Evolutionary conservation across 2,888 invertebrate genomes (phyloP), one percentile per base, ranked within the genome.

Genomic region (Polydrusus tereticollis): DNA sequence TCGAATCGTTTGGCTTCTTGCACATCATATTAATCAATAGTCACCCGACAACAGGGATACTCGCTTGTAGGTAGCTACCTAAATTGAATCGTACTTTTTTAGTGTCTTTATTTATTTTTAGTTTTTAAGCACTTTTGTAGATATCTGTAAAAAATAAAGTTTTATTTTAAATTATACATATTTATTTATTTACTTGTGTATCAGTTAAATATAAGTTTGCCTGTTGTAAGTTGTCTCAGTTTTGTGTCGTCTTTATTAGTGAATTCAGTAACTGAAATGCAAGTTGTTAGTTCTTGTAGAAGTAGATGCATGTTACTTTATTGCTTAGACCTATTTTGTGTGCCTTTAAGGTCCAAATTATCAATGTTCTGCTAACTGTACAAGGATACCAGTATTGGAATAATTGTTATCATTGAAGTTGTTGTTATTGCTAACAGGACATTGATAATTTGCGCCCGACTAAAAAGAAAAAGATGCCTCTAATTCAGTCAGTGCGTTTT

Each of bases 91-190:
- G n/a, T n/a, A n/a, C n/a, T n/a, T n/a, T n/a, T n/a, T n/a, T 21
- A 58, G 12, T 21, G 20, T 7, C 5, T 38, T 12, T 58, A 38
- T 38, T 58, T 58, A 58, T 58, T 58, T 59, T 16, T 59, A 59
- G 59, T 26, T 43, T 41, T 59, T 26, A 59, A 29, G 29, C 8
- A 26, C 3, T 41, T 59, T 41, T 59, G 59, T 59, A 59, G 59
- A 59, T 26, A 59, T 26, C 43, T 43, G 12, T 41, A 12, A 16
- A 23, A 23, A 59, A 59, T 59, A 59, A 59, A 59, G 23, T 43
- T 43, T 58, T 59, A 59, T 59, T 43, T 59, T 59, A 55, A 10
- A 55, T 12, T 59, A 43, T 16, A 26, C 1, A 10, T 18, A 57
- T 57, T 55, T 59, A 43, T 59, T 43, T 59, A 59, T 59, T 59